Conservation (phyloP, 2,113 vertebrate species). For the Forbesichthys agassizii region DNA sequence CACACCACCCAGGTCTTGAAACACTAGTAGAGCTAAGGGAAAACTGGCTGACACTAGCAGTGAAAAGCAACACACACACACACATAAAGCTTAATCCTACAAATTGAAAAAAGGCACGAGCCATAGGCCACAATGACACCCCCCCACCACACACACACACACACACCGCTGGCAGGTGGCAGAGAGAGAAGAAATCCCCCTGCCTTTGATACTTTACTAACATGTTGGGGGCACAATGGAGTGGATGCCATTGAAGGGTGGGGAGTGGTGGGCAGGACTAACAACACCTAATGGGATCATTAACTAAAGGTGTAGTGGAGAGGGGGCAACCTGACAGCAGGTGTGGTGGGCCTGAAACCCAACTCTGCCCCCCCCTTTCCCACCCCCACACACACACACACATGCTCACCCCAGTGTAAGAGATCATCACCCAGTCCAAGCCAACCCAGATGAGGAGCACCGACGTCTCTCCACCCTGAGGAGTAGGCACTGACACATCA, state of each 20-base stretch:
- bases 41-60: slow-evolving; percentile 22
- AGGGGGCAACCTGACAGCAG: slow-evolving; percentile 67
- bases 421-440: slow-evolving; percentile 49
- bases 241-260: slow-evolving; percentile 28
- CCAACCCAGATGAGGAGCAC: slow-evolving; percentile 62
- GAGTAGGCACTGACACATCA: slow-evolving; percentile 45
- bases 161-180: slow-evolving; percentile 57
- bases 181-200: slow-evolving; percentile 51
- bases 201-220: slow-evolving; percentile 72
- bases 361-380: slow-evolving; percentile 40
- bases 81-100: slow-evolving; percentile 20
- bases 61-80: slow-evolving; percentile 23
- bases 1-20: slow-evolving; percentile 13
- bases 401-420: slow-evolving; percentile 41
- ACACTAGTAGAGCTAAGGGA: slow-evolving; percentile 32
- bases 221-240: slow-evolving; percentile 63
- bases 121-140: slow-evolving; percentile 35
- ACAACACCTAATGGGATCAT: slow-evolving; percentile 71
- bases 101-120: slow-evolving; percentile 41
- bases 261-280: slow-evolving; percentile 53
- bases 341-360: slow-evolving; percentile 71
- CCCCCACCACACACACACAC: slow-evolving; percentile 12
- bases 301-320: slow-evolving; percentile 49
- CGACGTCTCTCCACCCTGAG: slow-evolving; percentile 58
- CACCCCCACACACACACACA: slow-evolving; percentile 24